phyloP scores from a whole-genome alignment of 2,797 vertebrate species.

The Anguilla marmorata region DNA sequence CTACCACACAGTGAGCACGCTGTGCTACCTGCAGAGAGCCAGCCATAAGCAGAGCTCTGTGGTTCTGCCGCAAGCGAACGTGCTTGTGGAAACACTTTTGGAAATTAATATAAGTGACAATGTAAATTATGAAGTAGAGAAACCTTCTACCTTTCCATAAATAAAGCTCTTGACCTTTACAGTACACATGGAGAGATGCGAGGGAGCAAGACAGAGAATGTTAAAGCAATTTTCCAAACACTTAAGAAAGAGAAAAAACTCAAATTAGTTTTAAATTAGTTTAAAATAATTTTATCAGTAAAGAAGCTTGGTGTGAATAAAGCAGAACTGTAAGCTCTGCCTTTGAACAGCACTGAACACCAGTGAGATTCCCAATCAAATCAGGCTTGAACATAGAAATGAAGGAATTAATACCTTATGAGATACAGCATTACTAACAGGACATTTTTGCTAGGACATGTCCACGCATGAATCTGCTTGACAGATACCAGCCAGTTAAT shows the following conservation, averaged over 20 bases:
- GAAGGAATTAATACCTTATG: not conserved
- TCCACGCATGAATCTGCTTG: too few species aligned
- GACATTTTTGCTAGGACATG: too few species aligned
- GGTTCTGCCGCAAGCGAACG: not conserved
- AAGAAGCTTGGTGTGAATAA: not conserved
- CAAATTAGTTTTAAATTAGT: too few species aligned
- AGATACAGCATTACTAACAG: not conserved
- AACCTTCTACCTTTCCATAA: constrained; percentile 1
- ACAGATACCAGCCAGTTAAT: too few species aligned
- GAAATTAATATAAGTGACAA: not conserved
- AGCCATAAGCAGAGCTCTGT: not conserved
- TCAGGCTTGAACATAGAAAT: not conserved
- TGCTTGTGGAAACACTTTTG: not conserved
- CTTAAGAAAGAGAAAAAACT: too few species aligned
- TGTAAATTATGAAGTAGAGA: constrained; percentile 2
- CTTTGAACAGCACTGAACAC: not conserved
- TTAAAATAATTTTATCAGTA: not conserved
- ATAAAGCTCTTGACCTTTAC: too few species aligned
- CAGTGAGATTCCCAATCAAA: not conserved
- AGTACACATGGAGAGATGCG: too few species aligned
- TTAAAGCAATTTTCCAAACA: not conserved
- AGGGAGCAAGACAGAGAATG: not conserved
- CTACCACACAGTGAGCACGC: not conserved
- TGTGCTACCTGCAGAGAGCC: not conserved
- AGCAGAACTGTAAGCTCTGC: not conserved